Conservation (phyloP, 2,113 vertebrate genomes). For the Boulengerochromis microlepis region DNA sequence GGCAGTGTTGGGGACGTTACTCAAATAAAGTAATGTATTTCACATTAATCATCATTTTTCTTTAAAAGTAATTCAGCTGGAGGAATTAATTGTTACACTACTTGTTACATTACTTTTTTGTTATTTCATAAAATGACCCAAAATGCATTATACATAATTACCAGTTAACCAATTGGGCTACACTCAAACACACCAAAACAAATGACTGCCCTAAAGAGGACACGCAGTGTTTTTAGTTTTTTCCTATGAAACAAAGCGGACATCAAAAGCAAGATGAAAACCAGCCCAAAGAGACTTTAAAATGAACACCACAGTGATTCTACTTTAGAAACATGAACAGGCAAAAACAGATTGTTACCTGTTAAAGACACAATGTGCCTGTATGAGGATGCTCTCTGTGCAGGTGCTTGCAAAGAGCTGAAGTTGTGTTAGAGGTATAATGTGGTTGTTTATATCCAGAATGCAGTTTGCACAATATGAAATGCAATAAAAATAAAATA, state of each 20-base stretch:
- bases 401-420: neutral
- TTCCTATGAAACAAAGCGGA: neutral
- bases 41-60: neutral
- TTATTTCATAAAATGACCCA: neutral
- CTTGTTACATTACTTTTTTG: neutral
- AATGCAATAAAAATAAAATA: neutral
- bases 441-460: neutral
- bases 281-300: neutral
- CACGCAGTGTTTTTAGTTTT: accelerated
- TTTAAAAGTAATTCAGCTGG: neutral
- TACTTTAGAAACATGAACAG: neutral
- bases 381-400: neutral
- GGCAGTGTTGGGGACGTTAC: neutral
- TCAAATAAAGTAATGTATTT: neutral
- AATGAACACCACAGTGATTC: neutral
- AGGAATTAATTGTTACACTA: neutral
- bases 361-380: neutral
- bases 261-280: neutral
- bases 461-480: neutral
- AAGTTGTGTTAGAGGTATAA: neutral
- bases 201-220: neutral
- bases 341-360: neutral
- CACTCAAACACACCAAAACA: neutral
- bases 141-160: neutral
- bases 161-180: neutral